Percentiles rank a stretch among this genome's conserved stretches.
Evolutionary conservation across 2,113 vertebrate species (phyloP).

Genomic region (Spermophilus dauricus): DNA sequence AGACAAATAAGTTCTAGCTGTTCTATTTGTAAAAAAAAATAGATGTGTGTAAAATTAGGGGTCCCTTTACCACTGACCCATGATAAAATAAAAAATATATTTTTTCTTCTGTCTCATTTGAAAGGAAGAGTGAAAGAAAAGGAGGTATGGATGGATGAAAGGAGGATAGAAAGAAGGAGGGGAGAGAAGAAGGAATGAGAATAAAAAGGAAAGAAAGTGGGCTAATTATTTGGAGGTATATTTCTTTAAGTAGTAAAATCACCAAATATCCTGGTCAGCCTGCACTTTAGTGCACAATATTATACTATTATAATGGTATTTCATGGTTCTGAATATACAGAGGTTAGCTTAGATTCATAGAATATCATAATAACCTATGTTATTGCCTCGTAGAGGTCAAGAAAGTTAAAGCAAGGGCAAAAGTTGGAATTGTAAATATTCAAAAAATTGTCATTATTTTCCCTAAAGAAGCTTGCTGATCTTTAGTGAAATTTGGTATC

Average conservation of each 20-base stretch:
- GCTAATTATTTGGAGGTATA: slow-evolving; percentile 15
- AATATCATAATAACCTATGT: neutral
- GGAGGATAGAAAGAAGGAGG: neutral
- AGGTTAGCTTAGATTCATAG: neutral
- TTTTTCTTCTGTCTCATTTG: neutral
- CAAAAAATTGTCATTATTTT: neutral
- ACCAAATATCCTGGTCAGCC: neutral
- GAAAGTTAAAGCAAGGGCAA: neutral
- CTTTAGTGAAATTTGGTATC: neutral
- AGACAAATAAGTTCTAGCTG: neutral
- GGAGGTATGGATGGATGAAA: neutral
- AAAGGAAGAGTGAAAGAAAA: neutral
- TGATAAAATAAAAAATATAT: slow-evolving; percentile 10
- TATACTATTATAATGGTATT: neutral
- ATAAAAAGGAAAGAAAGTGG: neutral
- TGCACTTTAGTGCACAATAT: neutral
- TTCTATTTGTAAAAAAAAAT: slow-evolving; percentile 14
- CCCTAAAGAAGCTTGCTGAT: neutral
- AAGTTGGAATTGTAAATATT: slow-evolving; percentile 7
- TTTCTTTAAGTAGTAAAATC: neutral
- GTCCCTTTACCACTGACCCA: neutral
- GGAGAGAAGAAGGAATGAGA: neutral
- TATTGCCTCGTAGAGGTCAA: neutral
- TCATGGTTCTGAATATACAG: neutral
- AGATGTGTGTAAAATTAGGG: neutral